Evolutionary conservation across 2,888 invertebrate genomes (phyloP).

Genomic region (Caenorhabditis parvicauda): DNA sequence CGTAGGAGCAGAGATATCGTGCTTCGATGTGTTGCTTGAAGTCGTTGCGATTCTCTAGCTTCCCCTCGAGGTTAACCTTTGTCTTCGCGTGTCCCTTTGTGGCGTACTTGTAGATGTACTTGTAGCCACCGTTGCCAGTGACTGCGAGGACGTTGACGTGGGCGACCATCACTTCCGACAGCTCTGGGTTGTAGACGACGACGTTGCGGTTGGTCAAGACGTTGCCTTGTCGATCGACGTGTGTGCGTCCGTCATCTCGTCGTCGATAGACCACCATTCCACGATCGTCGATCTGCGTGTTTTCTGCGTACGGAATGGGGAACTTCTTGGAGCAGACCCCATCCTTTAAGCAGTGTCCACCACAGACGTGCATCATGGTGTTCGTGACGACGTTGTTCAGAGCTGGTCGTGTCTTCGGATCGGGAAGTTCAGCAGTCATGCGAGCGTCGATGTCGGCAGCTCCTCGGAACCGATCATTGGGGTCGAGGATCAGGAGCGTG

Average conservation of each 20-base stretch:
- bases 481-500: constrained; percentile 44
- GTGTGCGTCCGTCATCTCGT: constrained; percentile 41
- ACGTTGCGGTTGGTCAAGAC: constrained; percentile 61
- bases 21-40: constrained; percentile 14
- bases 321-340: constrained; percentile 63
- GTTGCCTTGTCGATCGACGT: background rate
- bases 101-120: too few species aligned
- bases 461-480: too few species aligned
- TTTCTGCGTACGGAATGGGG: constrained; percentile 54
- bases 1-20: constrained; percentile 25
- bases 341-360: constrained; percentile 61
- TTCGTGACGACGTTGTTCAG: constrained; percentile 28
- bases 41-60: constrained; percentile 18
- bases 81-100: too few species aligned
- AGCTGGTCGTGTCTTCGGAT: constrained; percentile 19
- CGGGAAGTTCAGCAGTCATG: constrained; percentile 41
- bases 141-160: constrained; percentile 59
- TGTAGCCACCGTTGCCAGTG: too few species aligned
- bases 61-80: background rate
- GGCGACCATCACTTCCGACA: constrained; percentile 28
- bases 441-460: constrained; percentile 11
- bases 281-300: constrained; percentile 56
- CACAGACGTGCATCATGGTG: constrained; percentile 53
- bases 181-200: constrained; percentile 61
- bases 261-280: constrained; percentile 63